Base-by-base conservation (phyloP, 2,797 vertebrate species). In the Microhierax caerulescens region DNA sequence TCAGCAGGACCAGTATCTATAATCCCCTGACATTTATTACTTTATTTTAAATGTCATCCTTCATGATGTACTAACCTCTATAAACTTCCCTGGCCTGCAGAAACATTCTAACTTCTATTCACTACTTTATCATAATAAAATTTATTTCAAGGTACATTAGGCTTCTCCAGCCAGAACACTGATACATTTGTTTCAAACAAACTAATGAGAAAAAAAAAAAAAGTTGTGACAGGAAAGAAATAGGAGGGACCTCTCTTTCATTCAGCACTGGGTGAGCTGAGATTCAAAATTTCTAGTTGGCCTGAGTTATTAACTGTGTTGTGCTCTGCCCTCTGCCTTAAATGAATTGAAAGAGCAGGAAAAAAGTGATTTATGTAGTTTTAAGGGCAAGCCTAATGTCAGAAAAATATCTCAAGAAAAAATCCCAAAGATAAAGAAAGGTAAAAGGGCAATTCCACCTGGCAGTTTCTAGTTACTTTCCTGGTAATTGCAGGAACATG, bases 81-180 rank as follows among this genome's bases (percentile, higher is more conserved):
- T 91, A 96, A 97, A 96, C 57, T 95, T 92, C 67, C 37, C 61
- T 92, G 81, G 81, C 85, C 90, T 88, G 80, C 72, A 95, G 93
- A 81, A 96, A 45, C 68, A 60, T 95, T 97, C 75, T 36, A 78
- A 95, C 77, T 96, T 93, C 96, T 88, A 91, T 94, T 97, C 97
- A 95, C 94, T 97, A 95, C 95, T 98, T 98, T 91, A 95, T 97
- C 95, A 96, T 94, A 97, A 97, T 97, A 97, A 98, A 98, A 98
- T 93, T 98, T 98, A 98, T 98, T 98, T 98, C 98, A 98, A 98
- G 97, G 97, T 98, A 98, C 97, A 97, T 98, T 98, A 98, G 92
- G 86, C 85, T 96, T 96, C 91, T 91, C 88, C 70, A 96, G 95
- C 83, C 96, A 97, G 84, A 83, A 94, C 86, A 92, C 81, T 94